phyloP scores from a whole-genome alignment of 2,113 vertebrate genomes.

The Macaca mulatta region DNA sequence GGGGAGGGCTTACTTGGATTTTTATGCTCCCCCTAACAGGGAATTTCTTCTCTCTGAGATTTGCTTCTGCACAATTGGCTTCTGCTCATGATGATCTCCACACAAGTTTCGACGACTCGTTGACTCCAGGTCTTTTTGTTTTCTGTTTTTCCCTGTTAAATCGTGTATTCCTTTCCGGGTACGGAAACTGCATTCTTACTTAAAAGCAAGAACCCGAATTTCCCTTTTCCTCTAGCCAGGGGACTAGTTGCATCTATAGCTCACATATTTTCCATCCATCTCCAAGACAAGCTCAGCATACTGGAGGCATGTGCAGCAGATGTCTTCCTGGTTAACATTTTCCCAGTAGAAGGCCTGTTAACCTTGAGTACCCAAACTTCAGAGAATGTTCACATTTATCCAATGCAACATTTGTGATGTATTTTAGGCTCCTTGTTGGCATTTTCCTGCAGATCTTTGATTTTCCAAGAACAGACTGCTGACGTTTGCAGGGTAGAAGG shows the following conservation, averaged over 20 bases:
- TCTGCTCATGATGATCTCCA: not conserved
- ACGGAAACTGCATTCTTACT: not conserved
- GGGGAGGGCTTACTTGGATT: not conserved
- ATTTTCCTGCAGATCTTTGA: not conserved
- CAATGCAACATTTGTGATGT: not conserved
- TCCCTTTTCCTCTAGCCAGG: too few relatives aligned
- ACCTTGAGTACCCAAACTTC: not conserved
- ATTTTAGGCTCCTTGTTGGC: not conserved
- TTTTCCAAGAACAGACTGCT: not conserved
- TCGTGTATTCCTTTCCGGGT: not conserved
- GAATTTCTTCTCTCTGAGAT: not conserved
- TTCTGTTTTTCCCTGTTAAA: not conserved
- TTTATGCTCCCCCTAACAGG: too few relatives aligned
- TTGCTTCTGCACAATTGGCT: not conserved
- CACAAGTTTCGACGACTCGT: not conserved
- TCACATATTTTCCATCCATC: fast-evolving
- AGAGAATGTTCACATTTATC: not conserved
- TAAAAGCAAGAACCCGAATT: not conserved
- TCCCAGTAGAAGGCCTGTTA: not conserved
- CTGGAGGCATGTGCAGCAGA: not conserved
- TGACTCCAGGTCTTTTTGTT: not conserved
- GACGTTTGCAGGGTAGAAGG: not conserved
- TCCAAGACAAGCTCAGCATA: fast-evolving
- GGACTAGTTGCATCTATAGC: fast-evolving
- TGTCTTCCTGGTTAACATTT: not conserved